Evolutionary conservation across 2,888 invertebrate genomes (phyloP).

Genomic region (Orchesellides sinensis): DNA sequence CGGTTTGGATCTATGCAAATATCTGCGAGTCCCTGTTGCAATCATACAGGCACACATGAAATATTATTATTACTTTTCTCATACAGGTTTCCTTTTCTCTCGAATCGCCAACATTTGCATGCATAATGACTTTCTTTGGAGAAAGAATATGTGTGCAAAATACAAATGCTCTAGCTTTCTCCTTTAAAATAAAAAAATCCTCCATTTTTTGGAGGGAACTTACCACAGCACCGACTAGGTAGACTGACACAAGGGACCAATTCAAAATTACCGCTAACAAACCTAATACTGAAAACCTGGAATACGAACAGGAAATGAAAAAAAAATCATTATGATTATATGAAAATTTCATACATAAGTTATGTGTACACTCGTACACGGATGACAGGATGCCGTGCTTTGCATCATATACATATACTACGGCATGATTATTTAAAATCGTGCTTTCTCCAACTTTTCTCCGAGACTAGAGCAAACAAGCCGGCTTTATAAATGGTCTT

Average conservation of each 20-base stretch:
- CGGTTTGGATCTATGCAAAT: constrained; percentile 91
- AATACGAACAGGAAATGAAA: constrained; percentile 61
- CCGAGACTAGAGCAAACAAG: too few species aligned
- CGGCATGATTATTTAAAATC: too few species aligned
- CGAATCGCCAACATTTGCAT: not conserved
- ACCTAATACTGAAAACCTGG: constrained; percentile 89
- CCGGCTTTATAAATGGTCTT: not conserved
- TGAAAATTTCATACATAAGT: constrained; percentile 21
- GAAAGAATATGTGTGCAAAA: too few species aligned
- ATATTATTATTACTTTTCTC: too few species aligned
- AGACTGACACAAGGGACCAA: constrained; percentile 92
- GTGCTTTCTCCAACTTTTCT: constrained; percentile 13
- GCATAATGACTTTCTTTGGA: not conserved
- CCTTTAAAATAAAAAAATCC: constrained; percentile 3
- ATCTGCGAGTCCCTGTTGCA: constrained; percentile 87
- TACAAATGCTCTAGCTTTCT: not conserved
- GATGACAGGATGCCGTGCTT: too few species aligned
- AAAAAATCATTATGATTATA: constrained; percentile 24
- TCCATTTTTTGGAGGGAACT: constrained; percentile 73
- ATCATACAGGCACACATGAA: not conserved
- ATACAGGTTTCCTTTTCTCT: too few species aligned
- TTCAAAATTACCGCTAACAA: constrained; percentile 91
- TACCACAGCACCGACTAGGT: constrained; percentile 89
- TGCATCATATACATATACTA: constrained; percentile 37
- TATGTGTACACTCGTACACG: too few species aligned